Evolutionary conservation across 2,888 invertebrate genomes (phyloP), one percentile per base, ranked within the genome.

Genomic region (Drosophila crucigera): DNA sequence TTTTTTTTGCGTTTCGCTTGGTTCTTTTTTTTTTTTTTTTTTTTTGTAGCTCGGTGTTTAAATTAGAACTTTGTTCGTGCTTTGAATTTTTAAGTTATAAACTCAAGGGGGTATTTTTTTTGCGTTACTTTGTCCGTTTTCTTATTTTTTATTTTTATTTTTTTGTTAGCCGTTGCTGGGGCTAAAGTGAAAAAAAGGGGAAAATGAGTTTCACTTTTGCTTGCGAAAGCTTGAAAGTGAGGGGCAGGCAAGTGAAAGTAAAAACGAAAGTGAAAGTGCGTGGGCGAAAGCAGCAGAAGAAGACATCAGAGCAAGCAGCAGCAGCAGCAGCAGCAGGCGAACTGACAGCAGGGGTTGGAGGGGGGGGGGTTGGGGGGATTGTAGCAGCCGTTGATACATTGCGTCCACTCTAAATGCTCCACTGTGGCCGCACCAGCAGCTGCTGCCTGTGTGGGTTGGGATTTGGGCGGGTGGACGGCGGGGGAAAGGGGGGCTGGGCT

Each of bases 51-150:
- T 80, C 73, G 83, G 86, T 90, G 91, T 93, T 92, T 93, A 92
- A 92, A 92, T 92, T 92, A 93, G 93, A 92, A 93, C 92, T 92
- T 92, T 92, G 89, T 92, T 91, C 93, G 92, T 92, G 92, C 91
- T 92, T 92, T 92, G 92, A 93, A 92, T 92, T 92, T 93, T 92
- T 92, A 93, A 92, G 91, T 92, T 91, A 88, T 87, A 85, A 91
- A 91, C 92, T 91, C 91, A 80, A 91, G 91, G 91, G 92, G 86
- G 87, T 83, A 83, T 89, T 90, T 83, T 78, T 76, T 72, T 76
- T 75, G 75, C 65, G 71, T 68, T 76, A 41, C 25, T 30, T 28
- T 39, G 39, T 39, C 56, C 56, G 39, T 30, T 58, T 53, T 65
- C 3, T 9, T n/a, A 19, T 30, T 39, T 37, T 31, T 25, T 25